phyloP scores from a whole-genome alignment of 2,113 vertebrate species.

The Leptobrachium leishanense region DNA sequence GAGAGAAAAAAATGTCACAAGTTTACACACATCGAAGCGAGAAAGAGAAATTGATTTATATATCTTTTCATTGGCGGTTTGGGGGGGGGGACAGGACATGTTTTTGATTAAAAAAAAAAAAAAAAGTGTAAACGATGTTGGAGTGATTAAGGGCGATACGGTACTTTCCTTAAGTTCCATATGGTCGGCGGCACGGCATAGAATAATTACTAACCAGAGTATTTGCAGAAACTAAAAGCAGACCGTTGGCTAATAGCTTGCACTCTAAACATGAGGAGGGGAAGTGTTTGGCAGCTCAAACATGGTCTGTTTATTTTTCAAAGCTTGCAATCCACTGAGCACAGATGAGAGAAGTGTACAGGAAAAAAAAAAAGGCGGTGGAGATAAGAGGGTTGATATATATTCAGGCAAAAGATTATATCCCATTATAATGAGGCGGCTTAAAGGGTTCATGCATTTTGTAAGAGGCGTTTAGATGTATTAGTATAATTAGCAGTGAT shows the following conservation, averaged over 20 bases:
- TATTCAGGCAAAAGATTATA: conserved; percentile 87
- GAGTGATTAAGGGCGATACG: no score
- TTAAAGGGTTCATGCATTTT: conserved; percentile 90
- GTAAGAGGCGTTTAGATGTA: conserved; percentile 89
- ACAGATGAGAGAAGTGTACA: neutral
- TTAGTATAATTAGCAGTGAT: conserved; percentile 95
- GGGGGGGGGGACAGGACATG: conserved; percentile 25
- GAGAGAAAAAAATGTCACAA: conserved; percentile 69
- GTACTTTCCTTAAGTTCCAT: no score
- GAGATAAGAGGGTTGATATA: conserved; percentile 89
- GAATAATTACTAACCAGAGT: no score
- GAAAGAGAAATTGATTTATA: conserved; percentile 51
- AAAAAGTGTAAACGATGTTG: neutral
- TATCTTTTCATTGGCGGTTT: conserved; percentile 51
- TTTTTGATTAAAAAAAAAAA: conserved; percentile 6
- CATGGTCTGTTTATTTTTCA: conserved; percentile 14
- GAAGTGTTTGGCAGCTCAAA: neutral
- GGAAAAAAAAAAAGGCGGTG: conserved; percentile 70
- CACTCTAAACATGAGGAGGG: neutral
- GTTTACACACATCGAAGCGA: conserved; percentile 50
- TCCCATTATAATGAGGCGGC: conserved; percentile 84
- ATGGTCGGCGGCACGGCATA: no score
- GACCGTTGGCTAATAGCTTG: neutral
- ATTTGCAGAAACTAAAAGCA: neutral
- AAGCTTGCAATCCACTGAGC: neutral